Evolutionary conservation across 2,888 invertebrate species (phyloP), one percentile per base, ranked within the genome.

Genomic region (Spilosoma lubricipeda): DNA sequence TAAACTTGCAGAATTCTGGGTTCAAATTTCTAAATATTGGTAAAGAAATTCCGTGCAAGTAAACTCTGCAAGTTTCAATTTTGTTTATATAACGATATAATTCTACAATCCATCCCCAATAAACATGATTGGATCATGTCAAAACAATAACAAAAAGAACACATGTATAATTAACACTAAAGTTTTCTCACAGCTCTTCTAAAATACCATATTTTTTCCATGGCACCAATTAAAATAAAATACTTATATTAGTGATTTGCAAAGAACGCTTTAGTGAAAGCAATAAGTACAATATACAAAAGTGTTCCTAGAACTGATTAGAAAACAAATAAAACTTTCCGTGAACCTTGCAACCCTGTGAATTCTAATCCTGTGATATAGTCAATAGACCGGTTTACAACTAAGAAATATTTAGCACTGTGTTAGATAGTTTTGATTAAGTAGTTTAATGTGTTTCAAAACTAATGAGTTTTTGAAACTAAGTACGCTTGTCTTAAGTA

Each of bases 301-400:
- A 79, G 64, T 75, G 45, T 73, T 73, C 70, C 8, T 74, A 74
- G 36, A 74, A 75, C 48, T 71, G 67, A 75, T 39, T 33, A 36
- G 72, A 75, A 69, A 27, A 20, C 18, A 48, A 72, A 69, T n/a
- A 85, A 83, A 80, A 74, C 85, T 87, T 86, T 83, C 75, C 81
- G 81, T 90, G 87, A 87, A 89, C 85, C 83, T 89, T 89, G 90
- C 88, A 92, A 94, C 94, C 94, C 94, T 94, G 94, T 94, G 91
- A 91, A 91, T 90, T 93, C 93, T 94, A 93, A 93, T 90, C 90
- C 89, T 92, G 93, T 92, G 92, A 93, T 90, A 89, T 87, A 89
- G 87, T 90, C 86, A 88, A 88, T 87, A 89, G 85, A 87, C 84
- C 86, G 88, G 84, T 88, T 87, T 89, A 86, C 89, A 90, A 91